These are phyloP conservation scores for Miltochrista miniata DNA, from an alignment of 2,888 invertebrate genomes.

Conservation along the genomic window DNA sequence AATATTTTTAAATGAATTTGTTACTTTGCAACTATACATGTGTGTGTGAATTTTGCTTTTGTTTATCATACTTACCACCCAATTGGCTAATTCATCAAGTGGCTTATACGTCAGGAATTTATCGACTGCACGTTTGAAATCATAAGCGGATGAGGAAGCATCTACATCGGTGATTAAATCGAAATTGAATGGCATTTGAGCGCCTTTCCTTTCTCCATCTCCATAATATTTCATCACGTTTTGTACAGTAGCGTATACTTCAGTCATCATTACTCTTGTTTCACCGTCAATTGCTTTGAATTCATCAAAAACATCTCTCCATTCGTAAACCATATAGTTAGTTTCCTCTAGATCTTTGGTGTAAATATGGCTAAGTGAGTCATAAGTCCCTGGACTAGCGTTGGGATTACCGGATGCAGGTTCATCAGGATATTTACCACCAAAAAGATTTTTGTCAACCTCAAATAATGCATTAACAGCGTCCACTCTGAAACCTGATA, in stretches of 20 bases:
- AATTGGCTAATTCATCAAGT: slow-evolving; percentile 85
- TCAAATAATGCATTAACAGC: slow-evolving; percentile 88
- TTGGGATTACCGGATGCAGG: slow-evolving; percentile 71
- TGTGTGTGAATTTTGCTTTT: slow-evolving; percentile 1
- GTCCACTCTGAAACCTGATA: slow-evolving; percentile 94
- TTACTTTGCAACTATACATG: slow-evolving; percentile 1
- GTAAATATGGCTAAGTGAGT: slow-evolving; percentile 84
- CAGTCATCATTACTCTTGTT: slow-evolving; percentile 88
- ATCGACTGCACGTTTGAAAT: slow-evolving; percentile 85
- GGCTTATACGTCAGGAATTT: slow-evolving; percentile 87
- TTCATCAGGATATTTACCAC: slow-evolving; percentile 82
- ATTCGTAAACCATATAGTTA: slow-evolving; percentile 86
- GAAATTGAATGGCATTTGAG: slow-evolving; percentile 92
- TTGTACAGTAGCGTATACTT: slow-evolving; percentile 86
- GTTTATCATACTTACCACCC: slow-evolving; percentile 86
- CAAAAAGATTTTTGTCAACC: slow-evolving; percentile 69
- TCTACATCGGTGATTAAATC: slow-evolving; percentile 86
- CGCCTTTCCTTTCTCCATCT: slow-evolving; percentile 80
- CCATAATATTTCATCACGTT: slow-evolving; percentile 87
- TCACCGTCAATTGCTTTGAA: slow-evolving; percentile 72
- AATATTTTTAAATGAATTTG: slow-evolving; percentile 11
- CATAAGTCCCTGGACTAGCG: slow-evolving; percentile 76
- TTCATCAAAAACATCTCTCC: slow-evolving; percentile 85
- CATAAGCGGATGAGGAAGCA: slow-evolving; percentile 82
- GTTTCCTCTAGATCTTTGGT: slow-evolving; percentile 85